These are phyloP conservation scores for Oconnorella tubifera DNA, from an alignment of 2,888 invertebrate genomes.

Conservation along the genomic window DNA sequence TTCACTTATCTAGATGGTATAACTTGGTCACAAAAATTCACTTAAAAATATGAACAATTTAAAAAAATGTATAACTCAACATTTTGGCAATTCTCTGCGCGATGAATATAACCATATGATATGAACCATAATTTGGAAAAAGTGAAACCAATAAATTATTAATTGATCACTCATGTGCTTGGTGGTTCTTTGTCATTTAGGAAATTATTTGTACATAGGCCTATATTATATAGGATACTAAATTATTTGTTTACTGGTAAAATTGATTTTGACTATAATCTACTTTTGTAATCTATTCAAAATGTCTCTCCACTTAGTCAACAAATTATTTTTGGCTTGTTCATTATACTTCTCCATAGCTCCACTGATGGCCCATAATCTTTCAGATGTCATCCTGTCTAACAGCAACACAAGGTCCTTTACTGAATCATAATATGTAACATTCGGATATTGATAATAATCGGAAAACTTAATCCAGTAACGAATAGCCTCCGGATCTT, in stretches of 20 bases:
- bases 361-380: constrained; percentile 18
- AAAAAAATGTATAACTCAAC: too few relatives aligned
- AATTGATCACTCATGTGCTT: too few relatives aligned
- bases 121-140: too few relatives aligned
- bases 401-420: constrained; percentile 25
- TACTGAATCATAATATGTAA: constrained; percentile 24
- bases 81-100: too few relatives aligned
- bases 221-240: too few relatives aligned
- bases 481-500: constrained; percentile 11
- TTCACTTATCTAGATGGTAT: too few relatives aligned
- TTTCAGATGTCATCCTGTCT: constrained; percentile 2
- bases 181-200: too few relatives aligned
- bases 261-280: neutral
- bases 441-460: constrained; percentile 27
- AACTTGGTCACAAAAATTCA: too few relatives aligned
- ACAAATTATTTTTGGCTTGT: constrained; percentile 17
- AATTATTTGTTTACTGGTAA: neutral
- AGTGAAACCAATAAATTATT: too few relatives aligned
- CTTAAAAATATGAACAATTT: too few relatives aligned
- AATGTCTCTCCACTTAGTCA: constrained; percentile 21
- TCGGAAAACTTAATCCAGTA: constrained; percentile 29
- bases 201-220: too few relatives aligned
- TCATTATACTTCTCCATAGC: constrained; percentile 22
- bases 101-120: too few relatives aligned
- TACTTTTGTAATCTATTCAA: neutral